Evolutionary conservation across 2,797 vertebrate species (phyloP).

Genomic region (Brachyrhaphis roseni): DNA sequence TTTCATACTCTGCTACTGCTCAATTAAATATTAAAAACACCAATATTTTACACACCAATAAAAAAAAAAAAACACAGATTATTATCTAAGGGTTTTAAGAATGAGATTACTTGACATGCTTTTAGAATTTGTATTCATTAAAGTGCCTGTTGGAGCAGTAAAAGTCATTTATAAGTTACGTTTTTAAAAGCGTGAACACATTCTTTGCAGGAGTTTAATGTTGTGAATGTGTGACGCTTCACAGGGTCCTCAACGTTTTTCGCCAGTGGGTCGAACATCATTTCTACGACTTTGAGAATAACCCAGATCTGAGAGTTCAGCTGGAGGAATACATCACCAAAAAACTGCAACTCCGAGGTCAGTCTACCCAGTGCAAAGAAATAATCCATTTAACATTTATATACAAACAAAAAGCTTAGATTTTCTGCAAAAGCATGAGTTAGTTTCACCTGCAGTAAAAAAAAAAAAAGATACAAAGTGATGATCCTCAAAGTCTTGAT

Average conservation of each 20-base stretch:
- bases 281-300: slow-evolving; percentile 98
- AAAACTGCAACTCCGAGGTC: slow-evolving; percentile 89
- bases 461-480: background rate
- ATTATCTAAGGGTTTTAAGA: background rate
- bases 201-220: background rate
- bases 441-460: background rate
- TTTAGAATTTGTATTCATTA: background rate
- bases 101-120: background rate
- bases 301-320: slow-evolving; percentile 88
- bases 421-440: background rate
- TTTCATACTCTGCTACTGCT: background rate
- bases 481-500: background rate
- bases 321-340: slow-evolving; percentile 93
- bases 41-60: background rate
- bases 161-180: background rate
- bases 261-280: slow-evolving; percentile 99
- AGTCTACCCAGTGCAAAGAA: background rate
- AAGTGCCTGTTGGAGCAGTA: background rate
- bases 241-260: slow-evolving; percentile 95
- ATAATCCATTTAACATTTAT: background rate
- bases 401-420: background rate
- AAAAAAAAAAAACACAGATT: background rate
- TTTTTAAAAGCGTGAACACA: background rate
- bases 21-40: background rate
- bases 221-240: background rate